Evolutionary conservation across 2,113 vertebrate species (phyloP), one percentile per base, ranked within the genome.

Genomic region (Cervus canadensis): DNA sequence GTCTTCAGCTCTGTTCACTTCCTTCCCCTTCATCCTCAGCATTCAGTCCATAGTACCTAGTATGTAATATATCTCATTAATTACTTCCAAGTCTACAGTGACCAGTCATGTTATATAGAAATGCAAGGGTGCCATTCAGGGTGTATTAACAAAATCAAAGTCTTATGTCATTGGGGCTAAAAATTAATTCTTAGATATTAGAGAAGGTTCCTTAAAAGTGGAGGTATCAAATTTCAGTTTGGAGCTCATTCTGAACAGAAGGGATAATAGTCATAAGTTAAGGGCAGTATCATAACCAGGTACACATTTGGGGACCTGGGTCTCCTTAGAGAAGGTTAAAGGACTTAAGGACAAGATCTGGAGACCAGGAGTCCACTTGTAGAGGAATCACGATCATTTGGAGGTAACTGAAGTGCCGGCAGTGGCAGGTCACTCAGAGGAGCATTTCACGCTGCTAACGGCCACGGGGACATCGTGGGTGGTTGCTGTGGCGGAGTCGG

Each of bases 401-500:
- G 64, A 67, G 19, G 21, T 15, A 2, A 57, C 7, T 26, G 4
- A 33, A 87, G 17, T 21, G 45, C 62, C 6, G 17, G 2, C 25
- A 40, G 2, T 9, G 40, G 54, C 3, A 67, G 43, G 17, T 15
- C 7, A 2, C 23, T 36, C 6, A 12, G 54, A 56, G 26, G 14
- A 40, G 4, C 3, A 15, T 13, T 19, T 25, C 40, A 4, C 5
- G 26, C 6, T 33, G 7, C 13, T 33, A 25, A 45, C 11, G 11
- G 25, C 16, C 40, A 9, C 9, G 19, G 9, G 21, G 30, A 78
- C 19, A 23, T 10, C n/a, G 16, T 6, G 15, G 25, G 71, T 14
- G 8, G 59, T 1, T 11, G 2, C 21, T 12, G 14, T 16, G 3
- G 14, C 21, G 1, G 6, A 36, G 0, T 7, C 33, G 16, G 7